Evolutionary conservation across 2,113 vertebrate genomes (phyloP), one percentile per base, ranked within the genome.

Genomic region (Erpornis zantholeuca): DNA sequence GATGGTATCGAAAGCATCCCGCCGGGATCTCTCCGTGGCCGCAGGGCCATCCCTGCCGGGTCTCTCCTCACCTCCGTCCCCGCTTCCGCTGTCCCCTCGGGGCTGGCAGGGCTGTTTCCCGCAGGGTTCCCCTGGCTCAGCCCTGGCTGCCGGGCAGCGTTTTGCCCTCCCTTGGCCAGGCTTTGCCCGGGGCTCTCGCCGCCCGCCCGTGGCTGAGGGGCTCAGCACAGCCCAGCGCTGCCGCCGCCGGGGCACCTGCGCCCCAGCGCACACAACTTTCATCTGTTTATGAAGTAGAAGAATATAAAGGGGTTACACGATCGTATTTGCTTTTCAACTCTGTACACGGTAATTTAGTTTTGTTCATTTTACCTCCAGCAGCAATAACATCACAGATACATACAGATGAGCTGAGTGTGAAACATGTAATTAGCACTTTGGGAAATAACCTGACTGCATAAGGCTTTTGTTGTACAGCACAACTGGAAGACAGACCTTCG

Each of bases 211-310:
- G 60, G 40, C 53, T 78, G 33, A 69, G 64, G 64, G 56, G 47
- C 64, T 78, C 64, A 38, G 73, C 73, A 40, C 9, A 4, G 64
- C 47, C 64, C 63, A 31, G 61, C 31, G 19, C 4, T 66, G 81
- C 18, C 36, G 13, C 38, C 17, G 7, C 47, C 11, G 2, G 27
- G 11, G 4, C 20, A 7, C 13, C 15, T 1, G 7, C 1, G 1
- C 4, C 21, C 5, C 1, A 4, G 0, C 4, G 9, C 21, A 7
- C 13, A 6, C 15, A 40, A 3, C 33, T 78, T 5, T 13, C 28
- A 47, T 40, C 27, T 68, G 1, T 70, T 65, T 40, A 7, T 31
- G 25, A 45, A 71, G 15, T 4, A 61, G 15, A 33, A 44, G 7
- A 80, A 45, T 44, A 36, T 15, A 50, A 65, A 64, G 28, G 5